Evolutionary conservation across 2,113 vertebrate species (phyloP).

Genomic region (Scopus umbretta): DNA sequence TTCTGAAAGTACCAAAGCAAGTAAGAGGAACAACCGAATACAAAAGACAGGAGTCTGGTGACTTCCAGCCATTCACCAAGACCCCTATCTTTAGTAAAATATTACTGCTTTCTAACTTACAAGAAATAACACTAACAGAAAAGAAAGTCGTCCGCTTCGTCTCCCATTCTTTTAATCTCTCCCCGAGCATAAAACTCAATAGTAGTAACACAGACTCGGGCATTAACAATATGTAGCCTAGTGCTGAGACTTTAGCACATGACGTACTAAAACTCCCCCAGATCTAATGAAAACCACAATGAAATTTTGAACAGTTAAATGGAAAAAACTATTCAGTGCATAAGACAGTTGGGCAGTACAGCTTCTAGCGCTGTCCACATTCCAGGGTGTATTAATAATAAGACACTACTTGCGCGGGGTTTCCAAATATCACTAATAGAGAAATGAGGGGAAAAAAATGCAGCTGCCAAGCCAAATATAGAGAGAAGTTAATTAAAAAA

Average conservation of each 20-base stretch:
- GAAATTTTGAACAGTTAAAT: constrained; percentile 18
- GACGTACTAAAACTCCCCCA: constrained; percentile 2
- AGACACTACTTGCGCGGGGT: not conserved
- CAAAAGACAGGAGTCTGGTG: not conserved
- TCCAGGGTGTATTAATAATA: constrained; percentile 48
- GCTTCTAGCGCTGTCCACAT: constrained; percentile 9
- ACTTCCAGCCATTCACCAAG: not conserved
- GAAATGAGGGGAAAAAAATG: not conserved
- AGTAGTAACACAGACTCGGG: not conserved
- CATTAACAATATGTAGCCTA: not conserved
- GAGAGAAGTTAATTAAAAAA: constrained; percentile 53
- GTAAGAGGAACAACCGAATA: not conserved
- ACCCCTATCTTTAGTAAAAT: not conserved
- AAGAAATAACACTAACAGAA: not conserved
- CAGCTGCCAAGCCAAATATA: not conserved
- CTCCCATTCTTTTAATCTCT: constrained; percentile 5
- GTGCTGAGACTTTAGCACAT: not conserved
- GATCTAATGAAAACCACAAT: constrained; percentile 56
- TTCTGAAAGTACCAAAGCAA: not conserved
- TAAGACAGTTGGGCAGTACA: constrained; percentile 1
- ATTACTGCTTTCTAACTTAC: constrained; percentile 11
- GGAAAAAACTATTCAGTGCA: not conserved
- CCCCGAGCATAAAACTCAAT: not conserved
- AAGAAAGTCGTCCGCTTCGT: not conserved
- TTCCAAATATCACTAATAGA: constrained; percentile 34